phyloP scores from a whole-genome alignment of 2,113 vertebrate species.

The Globicephala melas region DNA sequence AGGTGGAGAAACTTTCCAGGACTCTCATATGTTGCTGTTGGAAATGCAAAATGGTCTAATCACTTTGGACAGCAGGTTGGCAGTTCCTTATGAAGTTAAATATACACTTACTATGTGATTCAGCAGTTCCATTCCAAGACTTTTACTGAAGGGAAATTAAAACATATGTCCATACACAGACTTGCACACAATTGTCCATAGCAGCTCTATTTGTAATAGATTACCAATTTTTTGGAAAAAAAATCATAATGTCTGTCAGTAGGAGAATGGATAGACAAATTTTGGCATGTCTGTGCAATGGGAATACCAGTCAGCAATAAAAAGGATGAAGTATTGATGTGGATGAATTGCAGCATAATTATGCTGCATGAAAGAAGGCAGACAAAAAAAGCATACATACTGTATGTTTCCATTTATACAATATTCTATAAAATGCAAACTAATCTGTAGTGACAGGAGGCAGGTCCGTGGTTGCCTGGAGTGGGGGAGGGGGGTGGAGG shows the following conservation, averaged over 20 bases:
- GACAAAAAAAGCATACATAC: not conserved
- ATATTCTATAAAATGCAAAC: not conserved
- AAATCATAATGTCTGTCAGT: not conserved
- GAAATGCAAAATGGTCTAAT: not conserved
- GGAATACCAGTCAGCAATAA: not conserved
- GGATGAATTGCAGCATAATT: not conserved
- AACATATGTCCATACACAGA: not conserved
- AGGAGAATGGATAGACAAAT: not conserved
- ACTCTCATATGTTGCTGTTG: not conserved
- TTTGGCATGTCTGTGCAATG: not conserved
- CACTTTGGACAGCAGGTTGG: not conserved
- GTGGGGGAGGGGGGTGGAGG: fast-evolving
- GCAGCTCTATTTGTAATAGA: not conserved
- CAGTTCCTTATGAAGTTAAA: not conserved
- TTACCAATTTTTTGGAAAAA: not conserved
- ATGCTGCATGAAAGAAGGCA: not conserved
- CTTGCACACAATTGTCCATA: not conserved
- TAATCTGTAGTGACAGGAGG: not conserved
- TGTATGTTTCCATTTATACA: not conserved
- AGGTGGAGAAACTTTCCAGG: not conserved
- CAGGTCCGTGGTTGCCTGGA: not conserved
- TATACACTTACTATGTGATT: not conserved
- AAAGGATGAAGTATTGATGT: not conserved
- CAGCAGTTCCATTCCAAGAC: not conserved
- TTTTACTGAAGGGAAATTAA: not conserved